Conservation (phyloP, 1,140 invertebrate genomes). For the Anastrepha obliqua region DNA sequence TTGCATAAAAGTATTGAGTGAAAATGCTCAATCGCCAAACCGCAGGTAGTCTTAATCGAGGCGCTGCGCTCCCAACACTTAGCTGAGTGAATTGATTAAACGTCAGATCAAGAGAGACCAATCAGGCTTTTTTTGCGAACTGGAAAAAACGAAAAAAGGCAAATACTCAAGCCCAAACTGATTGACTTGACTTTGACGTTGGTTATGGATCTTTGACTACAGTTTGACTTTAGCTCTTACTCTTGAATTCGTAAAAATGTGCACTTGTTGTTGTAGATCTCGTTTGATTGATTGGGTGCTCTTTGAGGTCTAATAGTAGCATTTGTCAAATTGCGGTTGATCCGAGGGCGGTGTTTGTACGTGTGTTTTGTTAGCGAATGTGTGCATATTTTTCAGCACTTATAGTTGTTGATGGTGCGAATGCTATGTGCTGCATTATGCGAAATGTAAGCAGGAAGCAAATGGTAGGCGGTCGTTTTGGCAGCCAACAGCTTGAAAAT, state of each 20-base stretch:
- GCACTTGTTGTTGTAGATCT: not conserved
- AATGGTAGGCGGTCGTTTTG: not conserved
- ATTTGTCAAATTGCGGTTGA: slow-evolving; percentile 28
- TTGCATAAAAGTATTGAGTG: too few species aligned
- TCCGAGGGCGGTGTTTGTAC: not conserved
- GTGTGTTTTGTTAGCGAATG: not conserved
- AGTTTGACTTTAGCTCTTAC: not conserved
- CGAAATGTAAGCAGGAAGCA: not conserved
- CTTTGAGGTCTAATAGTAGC: slow-evolving; percentile 8
- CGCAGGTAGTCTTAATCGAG: too few species aligned
- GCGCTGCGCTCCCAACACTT: too few species aligned
- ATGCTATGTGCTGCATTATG: not conserved
- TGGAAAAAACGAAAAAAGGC: not conserved
- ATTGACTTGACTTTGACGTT: not conserved
- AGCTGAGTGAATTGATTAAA: not conserved
- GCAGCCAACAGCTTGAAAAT: not conserved
- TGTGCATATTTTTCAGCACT: not conserved
- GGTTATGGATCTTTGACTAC: not conserved
- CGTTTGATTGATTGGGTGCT: slow-evolving; percentile 13
- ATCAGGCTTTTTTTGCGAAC: too few species aligned
- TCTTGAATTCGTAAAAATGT: not conserved
- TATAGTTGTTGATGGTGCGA: not conserved
- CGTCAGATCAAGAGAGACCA: not conserved
- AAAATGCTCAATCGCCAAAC: too few species aligned
- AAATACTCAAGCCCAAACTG: not conserved